phyloP scores from a whole-genome alignment of 1,140 invertebrate genomes.

The Zaprionus camerounensis region DNA sequence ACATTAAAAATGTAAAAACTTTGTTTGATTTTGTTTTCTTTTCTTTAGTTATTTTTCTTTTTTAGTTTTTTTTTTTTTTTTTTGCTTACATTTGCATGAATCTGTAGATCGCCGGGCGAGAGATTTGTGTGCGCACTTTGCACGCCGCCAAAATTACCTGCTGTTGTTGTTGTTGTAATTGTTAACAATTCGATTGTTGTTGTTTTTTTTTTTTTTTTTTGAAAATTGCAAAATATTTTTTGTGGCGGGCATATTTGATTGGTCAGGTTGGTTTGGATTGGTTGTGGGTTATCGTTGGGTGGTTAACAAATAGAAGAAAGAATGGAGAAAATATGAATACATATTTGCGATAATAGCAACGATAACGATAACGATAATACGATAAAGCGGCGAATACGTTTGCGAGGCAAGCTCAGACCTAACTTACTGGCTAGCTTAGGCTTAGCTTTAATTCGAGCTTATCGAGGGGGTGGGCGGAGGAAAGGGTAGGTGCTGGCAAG shows the following conservation, averaged over 20 bases:
- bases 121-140: slow-evolving; percentile 74
- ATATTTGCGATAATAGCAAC: slow-evolving; percentile 21
- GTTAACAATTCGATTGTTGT: slow-evolving; percentile 42
- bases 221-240: slow-evolving; percentile 50
- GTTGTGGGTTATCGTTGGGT: slow-evolving; percentile 8
- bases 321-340: slow-evolving; percentile 44
- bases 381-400: slow-evolving; percentile 1
- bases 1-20: slow-evolving; percentile 53
- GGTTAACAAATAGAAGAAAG: slow-evolving; percentile 46
- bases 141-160: slow-evolving; percentile 82
- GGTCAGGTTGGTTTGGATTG: slow-evolving; percentile 8
- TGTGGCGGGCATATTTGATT: slow-evolving; percentile 59
- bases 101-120: slow-evolving; percentile 83
- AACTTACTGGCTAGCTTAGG: slow-evolving; percentile 15
- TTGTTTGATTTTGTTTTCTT: slow-evolving; percentile 44
- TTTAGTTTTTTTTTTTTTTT: slow-evolving; percentile 33
- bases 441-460: not conserved
- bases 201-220: slow-evolving; percentile 25
- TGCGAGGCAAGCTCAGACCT: not conserved
- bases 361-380: not conserved
- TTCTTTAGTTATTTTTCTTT: slow-evolving; percentile 32
- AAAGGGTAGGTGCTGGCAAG: not conserved
- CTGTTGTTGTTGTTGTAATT: slow-evolving; percentile 56
- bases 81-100: slow-evolving; percentile 84
- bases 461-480: not conserved